A percentile compares a stretch with the other conserved stretches of the same genome.
Conservation (phyloP, 2,113 vertebrate species). For the Prinia subflava region DNA sequence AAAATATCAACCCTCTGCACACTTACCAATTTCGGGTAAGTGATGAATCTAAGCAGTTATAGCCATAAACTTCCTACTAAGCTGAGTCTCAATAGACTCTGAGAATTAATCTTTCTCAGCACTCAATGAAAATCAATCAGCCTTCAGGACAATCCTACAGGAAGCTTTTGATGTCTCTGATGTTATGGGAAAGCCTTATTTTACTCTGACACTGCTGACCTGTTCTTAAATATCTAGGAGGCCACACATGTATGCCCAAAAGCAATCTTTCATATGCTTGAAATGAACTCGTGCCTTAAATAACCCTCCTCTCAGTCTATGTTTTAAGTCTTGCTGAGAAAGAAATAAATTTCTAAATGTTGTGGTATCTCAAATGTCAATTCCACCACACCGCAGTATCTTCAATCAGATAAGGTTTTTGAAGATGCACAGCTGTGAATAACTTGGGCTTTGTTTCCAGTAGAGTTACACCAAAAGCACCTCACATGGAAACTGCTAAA, state of each 20-base stretch:
- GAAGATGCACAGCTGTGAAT: neutral
- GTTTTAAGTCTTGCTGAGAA: neutral
- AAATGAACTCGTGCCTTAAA: neutral
- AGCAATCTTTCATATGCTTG: neutral
- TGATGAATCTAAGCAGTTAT: neutral
- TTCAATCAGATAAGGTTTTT: neutral
- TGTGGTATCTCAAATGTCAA: neutral
- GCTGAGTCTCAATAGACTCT: neutral
- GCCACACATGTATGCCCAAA: neutral
- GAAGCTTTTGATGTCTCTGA: neutral
- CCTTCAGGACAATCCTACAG: neutral
- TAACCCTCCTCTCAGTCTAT: neutral
- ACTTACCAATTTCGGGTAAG: neutral
- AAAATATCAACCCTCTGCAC: neutral
- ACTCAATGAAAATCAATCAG: neutral
- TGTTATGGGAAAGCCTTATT: neutral
- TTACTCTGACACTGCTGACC: neutral
- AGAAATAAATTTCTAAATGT: neutral
- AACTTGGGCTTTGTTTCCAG: neutral
- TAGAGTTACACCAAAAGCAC: neutral
- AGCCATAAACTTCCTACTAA: neutral
- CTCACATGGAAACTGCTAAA: neutral
- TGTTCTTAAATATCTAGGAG: neutral
- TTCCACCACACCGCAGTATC: neutral
- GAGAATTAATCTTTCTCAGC: neutral